These are phyloP conservation scores for Lepus americanus DNA, from an alignment of 2,113 vertebrate genomes.

Conservation along the genomic window DNA sequence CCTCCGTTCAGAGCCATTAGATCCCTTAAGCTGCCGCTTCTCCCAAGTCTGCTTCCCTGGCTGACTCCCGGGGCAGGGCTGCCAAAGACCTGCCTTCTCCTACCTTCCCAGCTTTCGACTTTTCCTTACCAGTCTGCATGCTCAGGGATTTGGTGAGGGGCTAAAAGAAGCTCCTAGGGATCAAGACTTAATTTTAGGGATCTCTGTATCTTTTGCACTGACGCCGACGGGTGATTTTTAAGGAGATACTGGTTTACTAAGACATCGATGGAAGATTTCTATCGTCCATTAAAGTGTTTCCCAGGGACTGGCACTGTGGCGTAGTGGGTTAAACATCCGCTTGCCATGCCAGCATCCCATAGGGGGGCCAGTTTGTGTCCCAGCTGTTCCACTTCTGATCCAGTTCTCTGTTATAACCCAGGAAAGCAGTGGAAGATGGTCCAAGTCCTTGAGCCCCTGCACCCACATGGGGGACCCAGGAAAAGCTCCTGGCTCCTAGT, in stretches of 20 bases:
- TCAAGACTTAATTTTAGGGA: constrained; percentile 5
- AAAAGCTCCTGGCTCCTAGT: too few species aligned
- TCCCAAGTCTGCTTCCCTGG: neutral
- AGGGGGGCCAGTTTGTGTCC: too few species aligned
- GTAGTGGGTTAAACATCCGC: too few species aligned
- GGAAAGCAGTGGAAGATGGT: too few species aligned
- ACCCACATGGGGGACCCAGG: too few species aligned
- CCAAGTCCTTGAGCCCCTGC: too few species aligned
- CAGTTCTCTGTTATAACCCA: too few species aligned
- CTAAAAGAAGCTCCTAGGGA: neutral
- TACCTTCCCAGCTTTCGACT: neutral
- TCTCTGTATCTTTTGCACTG: neutral
- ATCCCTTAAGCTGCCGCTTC: neutral
- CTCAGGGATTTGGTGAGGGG: neutral
- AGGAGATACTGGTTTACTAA: neutral
- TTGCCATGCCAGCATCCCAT: too few species aligned
- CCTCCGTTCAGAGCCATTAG: neutral
- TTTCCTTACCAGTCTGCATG: neutral
- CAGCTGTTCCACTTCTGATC: too few species aligned
- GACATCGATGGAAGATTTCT: neutral
- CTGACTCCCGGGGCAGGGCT: neutral
- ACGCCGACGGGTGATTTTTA: neutral
- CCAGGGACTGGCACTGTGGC: neutral
- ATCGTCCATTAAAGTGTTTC: neutral
- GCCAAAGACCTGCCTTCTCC: neutral